Evolutionary conservation across 2,888 invertebrate genomes (phyloP).

Genomic region (Leucania comma): DNA sequence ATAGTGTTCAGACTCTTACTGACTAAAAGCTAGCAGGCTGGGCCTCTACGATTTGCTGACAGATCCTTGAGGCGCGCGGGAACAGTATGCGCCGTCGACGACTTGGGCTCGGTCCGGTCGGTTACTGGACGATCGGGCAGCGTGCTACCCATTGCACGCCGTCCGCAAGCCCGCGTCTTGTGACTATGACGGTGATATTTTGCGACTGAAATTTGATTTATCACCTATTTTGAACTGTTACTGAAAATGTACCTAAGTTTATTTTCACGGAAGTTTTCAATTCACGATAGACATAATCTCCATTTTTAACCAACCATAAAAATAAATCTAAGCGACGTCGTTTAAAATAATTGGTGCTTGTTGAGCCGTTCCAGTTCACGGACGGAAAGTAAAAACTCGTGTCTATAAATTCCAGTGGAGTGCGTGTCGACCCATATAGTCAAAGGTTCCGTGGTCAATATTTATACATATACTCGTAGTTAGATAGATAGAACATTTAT

Average conservation of each 20-base stretch:
- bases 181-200: neutral
- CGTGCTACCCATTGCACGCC: too few relatives aligned
- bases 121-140: too few relatives aligned
- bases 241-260: neutral
- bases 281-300: constrained; percentile 15
- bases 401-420: constrained; percentile 21
- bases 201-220: neutral
- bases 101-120: too few relatives aligned
- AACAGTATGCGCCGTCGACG: too few relatives aligned
- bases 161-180: too few relatives aligned
- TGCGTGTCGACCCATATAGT: neutral
- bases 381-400: constrained; percentile 32
- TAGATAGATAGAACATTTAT: too few relatives aligned
- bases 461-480: neutral
- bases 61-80: too few relatives aligned
- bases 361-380: constrained; percentile 56
- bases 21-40: too few relatives aligned
- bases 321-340: constrained; percentile 43
- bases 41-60: too few relatives aligned
- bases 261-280: constrained; percentile 23
- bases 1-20: too few relatives aligned
- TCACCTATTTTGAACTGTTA: too few relatives aligned
- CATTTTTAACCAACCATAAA: constrained; percentile 35
- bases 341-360: constrained; percentile 58
- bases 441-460: neutral